Base-by-base conservation (phyloP, 1,140 invertebrate species). In the Aethina tumida region DNA sequence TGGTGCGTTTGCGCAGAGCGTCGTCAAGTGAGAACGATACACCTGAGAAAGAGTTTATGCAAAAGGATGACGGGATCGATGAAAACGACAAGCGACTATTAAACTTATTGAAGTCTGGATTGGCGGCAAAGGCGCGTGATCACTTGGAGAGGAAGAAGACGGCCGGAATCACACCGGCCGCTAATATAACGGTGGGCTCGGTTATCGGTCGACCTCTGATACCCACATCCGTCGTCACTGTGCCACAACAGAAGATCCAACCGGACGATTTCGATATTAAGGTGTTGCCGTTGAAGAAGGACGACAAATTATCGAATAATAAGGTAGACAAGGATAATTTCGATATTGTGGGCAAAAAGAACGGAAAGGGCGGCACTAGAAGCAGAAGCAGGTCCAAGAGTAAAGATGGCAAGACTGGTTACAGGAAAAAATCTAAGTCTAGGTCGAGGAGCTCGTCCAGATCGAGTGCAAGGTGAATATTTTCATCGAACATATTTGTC, bases 51-150 rank as follows among this genome's bases (percentile, higher is more conserved):
- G 64, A 68, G 3, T 70, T 74, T n/a, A 31, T 47, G 17, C 45
- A 52, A 13, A 49, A 46, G 26, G 39, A 45, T 16, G 64, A 67
- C 21, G 62, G 70, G 34, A 63, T 68, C 25, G 55, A 58, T 18
- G 63, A 67, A 18, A 71, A 66, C 41, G 76, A 80, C 41, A 49
- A 75, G 16, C 68, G 69, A 41, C 76, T 79, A 43, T 53, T 83
- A 32, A 71, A 74, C 47, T 67, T 71, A 43, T 48, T 79, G 1
- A 75, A 77, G 45, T 67, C 63, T 10, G 75, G 67, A 1, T 58
- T 79, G n/a, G 74, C 75, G 0, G 74, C 74, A 0, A 77, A 77
- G 50, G 74, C 74, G 2, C 68, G 69, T 19, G 73, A 68, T 26
- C 64, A 64, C 4, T 55, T 70, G 35, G 67, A 69, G 40, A 69